A percentile compares a stretch with the other conserved stretches of the same genome.
These are phyloP conservation scores for Parelbella ahira DNA, from an alignment of 2,888 invertebrate genomes.

Conservation along the genomic window DNA sequence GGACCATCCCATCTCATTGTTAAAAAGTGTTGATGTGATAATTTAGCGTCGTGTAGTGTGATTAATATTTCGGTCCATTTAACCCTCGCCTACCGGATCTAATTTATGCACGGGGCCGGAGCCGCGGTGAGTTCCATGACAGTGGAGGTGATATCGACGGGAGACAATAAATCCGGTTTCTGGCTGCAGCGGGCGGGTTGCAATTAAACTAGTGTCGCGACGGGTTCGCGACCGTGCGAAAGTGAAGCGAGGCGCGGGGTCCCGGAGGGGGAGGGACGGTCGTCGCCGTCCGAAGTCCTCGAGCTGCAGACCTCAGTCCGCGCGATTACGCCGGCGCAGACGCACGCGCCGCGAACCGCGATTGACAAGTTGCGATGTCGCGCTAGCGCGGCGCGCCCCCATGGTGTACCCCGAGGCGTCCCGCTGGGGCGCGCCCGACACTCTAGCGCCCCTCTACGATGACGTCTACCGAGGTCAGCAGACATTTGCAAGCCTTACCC, in stretches of 20 bases:
- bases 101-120: conserved; percentile 30
- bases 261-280: conserved; percentile 29
- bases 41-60: conserved; percentile 22
- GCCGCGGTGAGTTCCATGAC: conserved; percentile 35
- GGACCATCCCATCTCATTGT: conserved; percentile 23
- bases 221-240: conserved; percentile 72
- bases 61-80: conserved; percentile 30
- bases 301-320: conserved; percentile 46
- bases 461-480: conserved; percentile 84
- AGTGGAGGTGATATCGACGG: conserved; percentile 61
- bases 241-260: conserved; percentile 59
- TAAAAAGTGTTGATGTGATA: conserved; percentile 25
- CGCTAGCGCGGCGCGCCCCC: conserved; percentile 63
- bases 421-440: conserved; percentile 82
- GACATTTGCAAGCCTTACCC: conserved; percentile 45
- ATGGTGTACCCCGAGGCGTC: conserved; percentile 82
- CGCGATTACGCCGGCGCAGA: conserved; percentile 68
- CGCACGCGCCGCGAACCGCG: conserved; percentile 49
- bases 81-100: conserved; percentile 33
- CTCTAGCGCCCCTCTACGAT: conserved; percentile 83
- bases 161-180: conserved; percentile 78
- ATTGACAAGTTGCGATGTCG: conserved; percentile 46
- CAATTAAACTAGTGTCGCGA: conserved; percentile 79
- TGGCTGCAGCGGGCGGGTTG: conserved; percentile 60
- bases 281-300: conserved; percentile 16